Base-by-base conservation (phyloP, 2,113 vertebrate genomes). In the Colaptes auratus region DNA sequence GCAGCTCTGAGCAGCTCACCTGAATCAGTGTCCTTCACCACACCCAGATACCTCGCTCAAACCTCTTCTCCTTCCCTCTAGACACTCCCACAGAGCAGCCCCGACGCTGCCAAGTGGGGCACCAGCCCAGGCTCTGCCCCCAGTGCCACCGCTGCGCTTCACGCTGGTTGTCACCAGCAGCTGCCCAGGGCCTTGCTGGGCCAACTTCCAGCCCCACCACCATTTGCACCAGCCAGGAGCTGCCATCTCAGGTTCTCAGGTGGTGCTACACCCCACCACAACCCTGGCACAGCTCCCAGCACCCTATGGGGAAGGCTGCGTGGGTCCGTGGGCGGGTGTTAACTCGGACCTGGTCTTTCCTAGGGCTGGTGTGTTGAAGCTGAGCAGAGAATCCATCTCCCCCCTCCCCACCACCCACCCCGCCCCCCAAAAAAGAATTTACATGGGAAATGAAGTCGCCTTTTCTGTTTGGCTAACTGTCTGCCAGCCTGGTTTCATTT, bases 361-460 rank as follows among this genome's bases (percentile, higher is more conserved):
- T 53, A 35, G 77, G 80, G 92, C 88, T 89, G 85, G 69, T 79
- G 81, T 30, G 59, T 14, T 58, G 78, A 87, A 72, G 80, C 89
- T 24, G 82, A 78, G 76, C 42, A 64, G 89, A 82, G 94, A 88
- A 94, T 76, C 79, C 6, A 0, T 91, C 92, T 93, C 92, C 50
- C 50, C 14, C 42, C 42, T 39, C 10, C 39, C 39, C 39, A 39
- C 10, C 39, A 10, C 39, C 39, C 42, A 15, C 42, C 42, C n/a
- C n/a, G n/a, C n/a, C 14, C 42, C 42, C 42, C 42, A 25, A 52
- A 25, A 81, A 81, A 95, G 92, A 93, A 64, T 77, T 86, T 95
- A 94, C 93, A 95, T 96, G 95, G 96, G 96, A 96, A 96, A 96
- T 96, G 93, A 96, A 96, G 96, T 96, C 95, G 96, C 96, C 93